phyloP scores from a whole-genome alignment of 2,113 vertebrate genomes.

The Protobothrops mucrosquamatus region DNA sequence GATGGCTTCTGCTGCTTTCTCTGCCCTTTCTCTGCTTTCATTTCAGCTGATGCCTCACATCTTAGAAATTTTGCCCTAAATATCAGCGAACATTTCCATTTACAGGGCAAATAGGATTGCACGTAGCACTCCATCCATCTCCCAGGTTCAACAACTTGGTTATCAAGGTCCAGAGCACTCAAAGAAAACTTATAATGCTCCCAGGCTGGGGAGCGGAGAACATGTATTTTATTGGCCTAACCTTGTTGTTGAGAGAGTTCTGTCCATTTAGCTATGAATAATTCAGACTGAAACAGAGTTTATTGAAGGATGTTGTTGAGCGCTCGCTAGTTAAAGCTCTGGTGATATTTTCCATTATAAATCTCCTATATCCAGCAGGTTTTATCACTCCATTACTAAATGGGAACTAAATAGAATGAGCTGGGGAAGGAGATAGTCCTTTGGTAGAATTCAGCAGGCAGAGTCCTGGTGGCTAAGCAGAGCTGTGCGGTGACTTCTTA shows the following conservation, averaged over 20 bases:
- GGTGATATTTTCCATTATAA: background rate
- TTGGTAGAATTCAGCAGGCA: background rate
- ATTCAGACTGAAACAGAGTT: constrained; percentile 8
- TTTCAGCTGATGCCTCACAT: background rate
- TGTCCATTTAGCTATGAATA: background rate
- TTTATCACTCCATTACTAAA: constrained; percentile 2
- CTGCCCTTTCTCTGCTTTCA: too few species aligned
- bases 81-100: background rate
- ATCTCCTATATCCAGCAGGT: background rate
- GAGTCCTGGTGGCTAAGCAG: background rate
- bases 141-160: background rate
- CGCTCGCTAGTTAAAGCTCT: background rate
- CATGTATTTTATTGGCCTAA: background rate
- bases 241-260: constrained; percentile 3
- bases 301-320: background rate
- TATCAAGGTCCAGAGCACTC: background rate
- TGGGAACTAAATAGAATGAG: background rate
- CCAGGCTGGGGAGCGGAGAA: background rate
- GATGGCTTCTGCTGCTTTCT: background rate
- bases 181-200: background rate
- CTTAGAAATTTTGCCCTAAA: background rate
- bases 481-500: background rate
- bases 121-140: rapidly evolving
- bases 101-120: background rate
- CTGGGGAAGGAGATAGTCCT: background rate